A percentile compares a stretch with the other conserved stretches of the same genome.
phyloP scores from a whole-genome alignment of 2,888 invertebrate genomes.

The Keiferia lycopersicella region DNA sequence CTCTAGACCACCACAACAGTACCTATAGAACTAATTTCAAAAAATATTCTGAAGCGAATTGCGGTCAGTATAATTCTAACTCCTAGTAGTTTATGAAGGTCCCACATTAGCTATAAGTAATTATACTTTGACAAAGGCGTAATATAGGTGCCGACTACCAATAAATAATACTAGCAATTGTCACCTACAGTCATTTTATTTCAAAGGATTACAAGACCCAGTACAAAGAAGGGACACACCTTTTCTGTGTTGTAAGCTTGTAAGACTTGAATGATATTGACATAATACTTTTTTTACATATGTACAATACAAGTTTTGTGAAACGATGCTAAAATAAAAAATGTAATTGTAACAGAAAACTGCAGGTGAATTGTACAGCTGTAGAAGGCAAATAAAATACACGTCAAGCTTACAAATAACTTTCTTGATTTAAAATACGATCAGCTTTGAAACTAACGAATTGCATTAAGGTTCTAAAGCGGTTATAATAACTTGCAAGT shows the following conservation, averaged over 20 bases:
- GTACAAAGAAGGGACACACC: not conserved
- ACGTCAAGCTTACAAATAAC: no score
- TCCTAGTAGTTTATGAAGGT: not conserved
- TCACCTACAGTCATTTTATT: conserved; percentile 56
- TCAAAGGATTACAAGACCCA: conserved; percentile 52
- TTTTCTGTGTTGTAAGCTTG: not conserved
- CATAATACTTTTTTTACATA: not conserved
- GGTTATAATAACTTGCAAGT: not conserved
- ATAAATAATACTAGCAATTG: conserved; percentile 68
- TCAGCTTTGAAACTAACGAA: not conserved
- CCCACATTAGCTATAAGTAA: not conserved
- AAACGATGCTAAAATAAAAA: no score
- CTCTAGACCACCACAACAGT: no score
- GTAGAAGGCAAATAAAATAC: no score
- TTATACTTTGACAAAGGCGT: not conserved
- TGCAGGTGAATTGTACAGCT: no score
- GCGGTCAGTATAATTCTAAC: no score
- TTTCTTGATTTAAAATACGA: not conserved
- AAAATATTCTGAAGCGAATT: no score
- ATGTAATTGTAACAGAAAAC: no score
- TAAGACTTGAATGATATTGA: not conserved
- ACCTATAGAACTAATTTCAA: no score
- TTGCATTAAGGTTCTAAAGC: not conserved
- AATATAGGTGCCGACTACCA: conserved; percentile 31
- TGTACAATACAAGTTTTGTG: no score